Percentiles rank a stretch among this genome's conserved stretches.
Evolutionary conservation across 1,140 invertebrate species (phyloP).

Genomic region (Oryzaephilus surinamensis): DNA sequence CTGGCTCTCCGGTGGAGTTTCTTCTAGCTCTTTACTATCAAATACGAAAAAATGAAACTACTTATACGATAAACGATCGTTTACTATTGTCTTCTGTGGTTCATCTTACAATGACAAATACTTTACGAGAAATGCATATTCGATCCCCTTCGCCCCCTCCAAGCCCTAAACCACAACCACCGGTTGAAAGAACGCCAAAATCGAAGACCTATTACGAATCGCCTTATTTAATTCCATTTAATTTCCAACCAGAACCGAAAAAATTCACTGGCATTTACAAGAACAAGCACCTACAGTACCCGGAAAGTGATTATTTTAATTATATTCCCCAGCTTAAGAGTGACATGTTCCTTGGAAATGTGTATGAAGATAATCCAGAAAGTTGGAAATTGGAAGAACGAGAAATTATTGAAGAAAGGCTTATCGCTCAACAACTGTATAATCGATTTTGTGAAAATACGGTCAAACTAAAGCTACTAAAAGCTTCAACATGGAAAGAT

Average conservation of each 20-base stretch:
- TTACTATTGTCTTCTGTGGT: slow-evolving; percentile 28
- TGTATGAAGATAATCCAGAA: too few species aligned
- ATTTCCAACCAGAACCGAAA: slow-evolving; percentile 17
- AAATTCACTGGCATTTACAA: slow-evolving; percentile 22
- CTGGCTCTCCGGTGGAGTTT: slow-evolving; percentile 26
- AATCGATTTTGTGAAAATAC: background rate
- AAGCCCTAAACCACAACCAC: background rate
- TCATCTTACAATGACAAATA: slow-evolving; percentile 27
- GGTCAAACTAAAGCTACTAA: background rate
- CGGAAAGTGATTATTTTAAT: slow-evolving; percentile 30
- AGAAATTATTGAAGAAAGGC: background rate
- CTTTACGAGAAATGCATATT: slow-evolving; percentile 29
- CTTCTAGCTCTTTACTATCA: slow-evolving; percentile 28
- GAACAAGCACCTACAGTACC: slow-evolving; percentile 24
- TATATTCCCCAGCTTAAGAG: too few species aligned
- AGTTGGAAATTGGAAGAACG: slow-evolving; percentile 1
- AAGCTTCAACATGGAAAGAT: too few species aligned
- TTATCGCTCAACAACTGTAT: background rate
- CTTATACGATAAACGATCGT: slow-evolving; percentile 20
- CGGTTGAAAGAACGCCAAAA: slow-evolving; percentile 3
- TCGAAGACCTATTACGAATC: slow-evolving; percentile 13
- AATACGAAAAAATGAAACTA: slow-evolving; percentile 16
- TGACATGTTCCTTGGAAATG: too few species aligned
- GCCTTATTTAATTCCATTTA: slow-evolving; percentile 25
- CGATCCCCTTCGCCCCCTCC: slow-evolving; percentile 31